These are phyloP conservation scores for Mesorhabditis spiculigera DNA, from an alignment of 2,888 invertebrate species.

Conservation along the genomic window DNA sequence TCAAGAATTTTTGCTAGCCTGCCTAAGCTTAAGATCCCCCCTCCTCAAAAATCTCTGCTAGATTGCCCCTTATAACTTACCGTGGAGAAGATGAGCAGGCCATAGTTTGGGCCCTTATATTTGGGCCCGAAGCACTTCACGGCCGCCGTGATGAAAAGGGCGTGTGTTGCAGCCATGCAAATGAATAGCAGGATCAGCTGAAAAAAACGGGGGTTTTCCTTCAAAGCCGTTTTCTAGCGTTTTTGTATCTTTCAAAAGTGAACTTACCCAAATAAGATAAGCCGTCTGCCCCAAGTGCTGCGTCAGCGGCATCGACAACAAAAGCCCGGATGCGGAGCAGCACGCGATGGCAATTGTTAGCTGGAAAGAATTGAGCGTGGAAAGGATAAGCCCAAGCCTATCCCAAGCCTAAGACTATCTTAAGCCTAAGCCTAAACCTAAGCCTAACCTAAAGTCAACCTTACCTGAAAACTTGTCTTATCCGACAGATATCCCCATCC, in stretches of 20 bases:
- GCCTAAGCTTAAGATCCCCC: neutral
- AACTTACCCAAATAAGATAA: conserved; percentile 39
- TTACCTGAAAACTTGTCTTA: conserved; percentile 60
- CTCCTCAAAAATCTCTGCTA: neutral
- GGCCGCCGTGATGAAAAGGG: conserved; percentile 54
- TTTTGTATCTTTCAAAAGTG: neutral
- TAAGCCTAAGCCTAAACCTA: too few species aligned
- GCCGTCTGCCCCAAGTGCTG: conserved; percentile 33
- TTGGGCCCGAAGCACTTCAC: conserved; percentile 53
- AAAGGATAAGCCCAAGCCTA: too few species aligned
- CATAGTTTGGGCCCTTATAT: conserved; percentile 54
- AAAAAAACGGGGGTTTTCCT: conserved; percentile 11
- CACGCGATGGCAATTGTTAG: conserved; percentile 54
- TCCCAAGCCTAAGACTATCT: too few species aligned
- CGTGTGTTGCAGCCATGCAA: conserved; percentile 56
- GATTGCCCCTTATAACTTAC: conserved; percentile 18
- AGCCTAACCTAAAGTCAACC: neutral
- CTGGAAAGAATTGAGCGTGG: too few species aligned
- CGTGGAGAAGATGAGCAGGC: conserved; percentile 50
- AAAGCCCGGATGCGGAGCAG: conserved; percentile 46
- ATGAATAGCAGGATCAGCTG: conserved; percentile 48
- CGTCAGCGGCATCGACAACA: conserved; percentile 54
- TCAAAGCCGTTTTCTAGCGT: neutral
- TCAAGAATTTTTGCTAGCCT: neutral
- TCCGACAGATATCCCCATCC: conserved; percentile 63